These are phyloP conservation scores for Drosophila recens DNA, from an alignment of 2,888 invertebrate genomes.

Conservation along the genomic window DNA sequence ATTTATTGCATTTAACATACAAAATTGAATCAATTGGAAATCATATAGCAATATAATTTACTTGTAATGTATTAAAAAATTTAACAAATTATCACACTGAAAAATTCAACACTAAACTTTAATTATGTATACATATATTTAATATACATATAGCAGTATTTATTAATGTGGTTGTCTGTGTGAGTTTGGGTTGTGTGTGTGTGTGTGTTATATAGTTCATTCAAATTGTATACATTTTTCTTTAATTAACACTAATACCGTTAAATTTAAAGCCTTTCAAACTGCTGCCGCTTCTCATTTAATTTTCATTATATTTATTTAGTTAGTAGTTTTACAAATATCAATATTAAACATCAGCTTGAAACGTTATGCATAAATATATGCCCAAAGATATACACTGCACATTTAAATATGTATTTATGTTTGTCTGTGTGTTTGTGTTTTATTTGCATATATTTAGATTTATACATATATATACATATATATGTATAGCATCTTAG, in stretches of 20 bases:
- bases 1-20: constrained; percentile 2
- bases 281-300: constrained; percentile 43
- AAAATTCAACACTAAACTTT: constrained; percentile 76
- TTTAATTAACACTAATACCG: constrained; percentile 47
- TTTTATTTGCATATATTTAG: constrained; percentile 9
- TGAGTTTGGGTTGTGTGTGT: constrained; percentile 18
- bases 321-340: constrained; percentile 49
- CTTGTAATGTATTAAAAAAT: constrained; percentile 56
- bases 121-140: constrained; percentile 46
- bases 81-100: constrained; percentile 82
- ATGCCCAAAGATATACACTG: constrained; percentile 28
- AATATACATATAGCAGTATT: constrained; percentile 37
- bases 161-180: constrained; percentile 21
- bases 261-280: constrained; percentile 67
- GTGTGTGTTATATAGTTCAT: constrained; percentile 46
- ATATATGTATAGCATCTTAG: constrained; percentile 51
- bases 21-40: constrained; percentile 37
- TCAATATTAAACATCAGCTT: constrained; percentile 66
- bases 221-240: constrained; percentile 69
- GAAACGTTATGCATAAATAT: constrained; percentile 53
- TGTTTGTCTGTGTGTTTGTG: constrained; percentile 14
- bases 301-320: not conserved
- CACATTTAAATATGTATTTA: constrained; percentile 27
- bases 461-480: constrained; percentile 8
- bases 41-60: constrained; percentile 22